phyloP scores from a whole-genome alignment of 2,797 vertebrate genomes.

The Delichon dasypus region DNA sequence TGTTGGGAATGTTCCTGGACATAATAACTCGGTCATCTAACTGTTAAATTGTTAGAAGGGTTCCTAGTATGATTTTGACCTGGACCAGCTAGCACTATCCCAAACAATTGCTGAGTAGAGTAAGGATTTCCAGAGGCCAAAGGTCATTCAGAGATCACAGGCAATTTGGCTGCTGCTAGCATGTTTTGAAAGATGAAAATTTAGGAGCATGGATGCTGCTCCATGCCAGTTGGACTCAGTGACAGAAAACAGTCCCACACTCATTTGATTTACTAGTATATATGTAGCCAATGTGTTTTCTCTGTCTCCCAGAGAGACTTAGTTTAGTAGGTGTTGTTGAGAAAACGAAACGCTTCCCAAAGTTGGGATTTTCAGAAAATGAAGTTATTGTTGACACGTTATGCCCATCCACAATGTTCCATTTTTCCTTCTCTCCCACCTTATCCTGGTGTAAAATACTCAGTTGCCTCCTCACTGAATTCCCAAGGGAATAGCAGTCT shows the following conservation, averaged over 20 bases:
- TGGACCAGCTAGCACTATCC: background rate
- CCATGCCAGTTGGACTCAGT: slow-evolving; percentile 49
- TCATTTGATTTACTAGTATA: slow-evolving; percentile 35
- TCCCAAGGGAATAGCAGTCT: background rate
- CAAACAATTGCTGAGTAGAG: slow-evolving; percentile 29
- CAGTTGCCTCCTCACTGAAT: background rate
- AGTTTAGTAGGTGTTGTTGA: slow-evolving; percentile 35
- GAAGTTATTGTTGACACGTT: background rate
- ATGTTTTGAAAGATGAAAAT: slow-evolving; percentile 42
- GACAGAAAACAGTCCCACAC: slow-evolving; percentile 45
- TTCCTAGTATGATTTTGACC: slow-evolving; percentile 19
- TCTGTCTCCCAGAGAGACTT: background rate
- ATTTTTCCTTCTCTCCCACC: background rate
- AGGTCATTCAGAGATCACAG: slow-evolving; percentile 33
- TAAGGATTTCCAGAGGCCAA: slow-evolving; percentile 43
- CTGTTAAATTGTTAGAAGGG: background rate
- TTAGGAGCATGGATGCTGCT: slow-evolving; percentile 18
- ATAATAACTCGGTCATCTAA: background rate
- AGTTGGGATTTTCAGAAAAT: background rate
- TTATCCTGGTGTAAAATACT: background rate
- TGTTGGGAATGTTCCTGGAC: background rate
- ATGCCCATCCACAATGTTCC: background rate
- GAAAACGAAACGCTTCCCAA: background rate
- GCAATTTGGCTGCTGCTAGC: slow-evolving; percentile 38
- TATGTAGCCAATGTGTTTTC: slow-evolving; percentile 8